Evolutionary conservation across 1,140 invertebrate genomes (phyloP).

Genomic region (Drosophila murphyi): DNA sequence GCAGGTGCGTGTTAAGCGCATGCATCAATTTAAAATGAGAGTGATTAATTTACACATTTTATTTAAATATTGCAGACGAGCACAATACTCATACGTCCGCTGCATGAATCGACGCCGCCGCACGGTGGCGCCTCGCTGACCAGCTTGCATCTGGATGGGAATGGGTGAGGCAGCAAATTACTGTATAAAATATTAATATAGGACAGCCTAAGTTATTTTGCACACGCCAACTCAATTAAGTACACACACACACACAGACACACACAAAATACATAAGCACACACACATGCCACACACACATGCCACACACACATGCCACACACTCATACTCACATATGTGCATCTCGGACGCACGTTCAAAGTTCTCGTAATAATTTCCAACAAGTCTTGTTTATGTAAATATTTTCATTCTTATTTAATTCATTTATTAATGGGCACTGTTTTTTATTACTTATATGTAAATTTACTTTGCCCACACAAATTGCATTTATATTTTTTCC

Average conservation of each 20-base stretch:
- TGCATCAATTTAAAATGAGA: background rate
- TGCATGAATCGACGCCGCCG: constrained; percentile 80
- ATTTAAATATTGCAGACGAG: constrained; percentile 69
- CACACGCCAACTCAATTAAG: constrained; percentile 51
- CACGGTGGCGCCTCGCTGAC: constrained; percentile 70
- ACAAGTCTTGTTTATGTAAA: constrained; percentile 2
- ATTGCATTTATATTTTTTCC: background rate
- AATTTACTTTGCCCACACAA: background rate
- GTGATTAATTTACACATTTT: background rate
- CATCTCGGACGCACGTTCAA: background rate
- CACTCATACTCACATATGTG: background rate
- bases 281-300: constrained; percentile 1
- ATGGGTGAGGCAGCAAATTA: constrained; percentile 58
- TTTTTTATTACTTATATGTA: constrained; percentile 6
- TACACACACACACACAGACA: constrained; percentile 25
- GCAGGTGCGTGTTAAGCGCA: constrained; percentile 55
- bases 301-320: background rate
- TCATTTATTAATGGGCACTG: background rate
- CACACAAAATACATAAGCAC: background rate
- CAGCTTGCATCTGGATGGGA: constrained; percentile 76
- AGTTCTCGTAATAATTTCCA: background rate
- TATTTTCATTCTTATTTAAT: constrained; percentile 11
- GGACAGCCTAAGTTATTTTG: constrained; percentile 34
- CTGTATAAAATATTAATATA: constrained; percentile 2
- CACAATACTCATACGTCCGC: constrained; percentile 80